These are phyloP conservation scores for Pipistrellus nathusii DNA, from an alignment of 2,797 vertebrate species.

Conservation along the genomic window DNA sequence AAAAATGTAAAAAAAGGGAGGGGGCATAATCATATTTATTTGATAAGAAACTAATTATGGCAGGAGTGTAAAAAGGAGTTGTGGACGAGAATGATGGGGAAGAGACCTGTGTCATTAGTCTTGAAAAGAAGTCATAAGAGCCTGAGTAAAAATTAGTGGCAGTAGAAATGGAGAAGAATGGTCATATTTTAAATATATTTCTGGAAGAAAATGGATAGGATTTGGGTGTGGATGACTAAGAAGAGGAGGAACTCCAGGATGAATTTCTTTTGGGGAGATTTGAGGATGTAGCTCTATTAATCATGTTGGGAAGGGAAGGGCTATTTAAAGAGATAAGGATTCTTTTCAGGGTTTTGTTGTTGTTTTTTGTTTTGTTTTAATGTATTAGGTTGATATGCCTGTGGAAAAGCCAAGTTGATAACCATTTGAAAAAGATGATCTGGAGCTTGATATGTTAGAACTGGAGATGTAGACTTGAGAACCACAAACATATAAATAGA, in stretches of 20 bases:
- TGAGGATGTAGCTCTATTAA: conserved; percentile 2
- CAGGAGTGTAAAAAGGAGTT: not conserved
- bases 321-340: not conserved
- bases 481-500: not conserved
- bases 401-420: not conserved
- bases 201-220: not conserved
- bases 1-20: not conserved
- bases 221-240: conserved; percentile 2
- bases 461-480: not conserved
- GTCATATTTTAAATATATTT: not conserved
- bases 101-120: not conserved
- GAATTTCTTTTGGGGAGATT: not conserved
- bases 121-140: not conserved
- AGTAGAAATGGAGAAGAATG: not conserved
- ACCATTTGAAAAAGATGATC: conserved; percentile 17
- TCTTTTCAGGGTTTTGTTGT: not conserved
- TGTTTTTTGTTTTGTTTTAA: not conserved
- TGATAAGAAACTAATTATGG: conserved; percentile 54
- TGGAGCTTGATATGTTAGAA: conserved; percentile 4
- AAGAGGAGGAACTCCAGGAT: not conserved
- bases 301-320: not conserved
- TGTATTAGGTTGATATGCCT: not conserved
- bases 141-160: not conserved
- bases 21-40: conserved; percentile 38
- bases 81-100: not conserved